phyloP scores from a whole-genome alignment of 2,888 invertebrate species.

The Drosophila kanekoi region DNA sequence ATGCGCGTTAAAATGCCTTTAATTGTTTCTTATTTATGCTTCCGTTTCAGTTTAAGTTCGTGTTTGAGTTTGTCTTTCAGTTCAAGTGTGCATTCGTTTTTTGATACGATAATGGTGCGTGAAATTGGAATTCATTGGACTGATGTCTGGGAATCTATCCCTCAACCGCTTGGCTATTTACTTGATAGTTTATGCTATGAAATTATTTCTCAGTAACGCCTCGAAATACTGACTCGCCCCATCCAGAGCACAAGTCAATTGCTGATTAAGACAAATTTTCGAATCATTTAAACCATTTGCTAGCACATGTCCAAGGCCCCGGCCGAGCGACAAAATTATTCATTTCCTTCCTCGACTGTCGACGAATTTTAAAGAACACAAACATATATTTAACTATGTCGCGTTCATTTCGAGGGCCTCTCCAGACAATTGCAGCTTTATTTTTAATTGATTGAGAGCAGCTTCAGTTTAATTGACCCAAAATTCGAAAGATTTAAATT shows the following conservation, averaged over 20 bases:
- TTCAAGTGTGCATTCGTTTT: conserved; percentile 40
- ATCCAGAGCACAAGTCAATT: conserved; percentile 34
- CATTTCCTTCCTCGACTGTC: conserved; percentile 60
- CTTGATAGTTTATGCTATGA: not conserved
- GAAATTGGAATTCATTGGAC: conserved; percentile 44
- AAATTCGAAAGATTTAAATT: conserved; percentile 55
- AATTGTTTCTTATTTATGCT: conserved; percentile 77
- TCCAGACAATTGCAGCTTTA: conserved; percentile 68
- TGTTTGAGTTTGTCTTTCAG: conserved; percentile 15
- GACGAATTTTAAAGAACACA: conserved; percentile 48
- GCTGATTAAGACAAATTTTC: conserved; percentile 72
- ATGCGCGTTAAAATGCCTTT: conserved; percentile 75
- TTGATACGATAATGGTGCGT: conserved; percentile 50
- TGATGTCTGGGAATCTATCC: conserved; percentile 9
- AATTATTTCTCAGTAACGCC: conserved; percentile 25
- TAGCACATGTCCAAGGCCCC: conserved; percentile 14
- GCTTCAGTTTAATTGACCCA: conserved; percentile 74
- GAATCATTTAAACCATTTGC: conserved; percentile 34
- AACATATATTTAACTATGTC: conserved; percentile 43
- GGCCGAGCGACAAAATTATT: conserved; percentile 60
- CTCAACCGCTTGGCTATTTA: not conserved
- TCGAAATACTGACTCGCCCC: conserved; percentile 11
- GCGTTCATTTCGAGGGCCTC: conserved; percentile 42
- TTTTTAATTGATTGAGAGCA: conserved; percentile 73
- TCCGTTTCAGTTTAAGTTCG: conserved; percentile 44